Conservation (phyloP, 1,140 invertebrate genomes). For the Drosophila elegans region DNA sequence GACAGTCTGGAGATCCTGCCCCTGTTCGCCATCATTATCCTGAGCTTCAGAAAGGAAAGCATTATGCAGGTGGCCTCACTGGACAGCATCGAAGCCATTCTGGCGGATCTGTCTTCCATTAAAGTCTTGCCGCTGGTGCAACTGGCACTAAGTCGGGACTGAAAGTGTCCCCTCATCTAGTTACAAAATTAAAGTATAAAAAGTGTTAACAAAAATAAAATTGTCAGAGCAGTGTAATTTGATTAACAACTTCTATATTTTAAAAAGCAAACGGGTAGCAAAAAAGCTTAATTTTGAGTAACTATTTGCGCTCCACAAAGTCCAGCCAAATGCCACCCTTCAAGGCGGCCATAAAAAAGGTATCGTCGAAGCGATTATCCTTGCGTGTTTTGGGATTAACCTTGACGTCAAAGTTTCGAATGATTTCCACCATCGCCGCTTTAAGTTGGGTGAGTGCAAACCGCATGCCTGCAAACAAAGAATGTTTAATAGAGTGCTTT, state of each 20-base stretch:
- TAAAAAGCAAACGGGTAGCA: background rate
- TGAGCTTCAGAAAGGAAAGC: constrained; percentile 96
- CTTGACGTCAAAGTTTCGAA: constrained; percentile 57
- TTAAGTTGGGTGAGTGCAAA: constrained; percentile 71
- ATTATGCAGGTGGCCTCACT: constrained; percentile 94
- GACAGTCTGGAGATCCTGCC: constrained; percentile 96
- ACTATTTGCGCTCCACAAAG: constrained; percentile 31
- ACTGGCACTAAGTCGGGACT: constrained; percentile 86
- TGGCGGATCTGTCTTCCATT: constrained; percentile 95
- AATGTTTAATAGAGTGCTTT: background rate
- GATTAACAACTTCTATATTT: background rate
- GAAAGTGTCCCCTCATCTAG: background rate
- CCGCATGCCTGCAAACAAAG: constrained; percentile 44
- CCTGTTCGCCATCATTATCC: constrained; percentile 93
- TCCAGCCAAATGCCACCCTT: constrained; percentile 69
- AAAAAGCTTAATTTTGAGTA: background rate
- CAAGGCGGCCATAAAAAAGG: constrained; percentile 51
- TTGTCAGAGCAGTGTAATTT: background rate
- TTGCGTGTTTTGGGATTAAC: constrained; percentile 58
- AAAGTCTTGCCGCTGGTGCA: constrained; percentile 94
- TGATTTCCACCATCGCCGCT: constrained; percentile 61
- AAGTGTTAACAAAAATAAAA: constrained; percentile 8
- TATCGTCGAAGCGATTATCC: constrained; percentile 58
- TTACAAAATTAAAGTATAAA: constrained; percentile 53
- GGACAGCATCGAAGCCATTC: constrained; percentile 94